Evolutionary conservation across 92 coral and sea anemone genomes (phyloP).

Genomic region (Epizoanthus rinbou): DNA sequence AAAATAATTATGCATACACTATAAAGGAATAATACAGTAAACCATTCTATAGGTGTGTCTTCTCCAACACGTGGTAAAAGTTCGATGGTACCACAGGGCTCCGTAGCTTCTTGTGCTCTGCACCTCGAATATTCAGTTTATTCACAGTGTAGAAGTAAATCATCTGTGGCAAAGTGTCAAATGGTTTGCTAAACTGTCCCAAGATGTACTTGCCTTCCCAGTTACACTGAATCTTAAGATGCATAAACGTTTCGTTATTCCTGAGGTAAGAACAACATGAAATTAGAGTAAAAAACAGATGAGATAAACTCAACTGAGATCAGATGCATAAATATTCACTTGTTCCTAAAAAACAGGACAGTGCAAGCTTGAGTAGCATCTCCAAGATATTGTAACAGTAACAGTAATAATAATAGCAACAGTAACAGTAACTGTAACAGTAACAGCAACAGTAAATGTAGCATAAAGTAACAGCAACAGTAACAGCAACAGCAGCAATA

Average conservation of each 20-base stretch:
- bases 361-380: too few relatives aligned
- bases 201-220: slow-evolving; percentile 76
- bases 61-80: slow-evolving; percentile 82
- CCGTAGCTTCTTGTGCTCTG: slow-evolving; percentile 87
- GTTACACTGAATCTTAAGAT: slow-evolving; percentile 79
- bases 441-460: too few relatives aligned
- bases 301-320: too few relatives aligned
- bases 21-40: background rate
- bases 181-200: slow-evolving; percentile 99
- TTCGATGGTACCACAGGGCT: slow-evolving; percentile 75
- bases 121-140: slow-evolving; percentile 94
- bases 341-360: background rate
- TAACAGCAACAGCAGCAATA: too few relatives aligned
- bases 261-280: slow-evolving; percentile 35
- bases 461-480: too few relatives aligned
- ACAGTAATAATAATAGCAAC: too few relatives aligned
- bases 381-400: too few relatives aligned
- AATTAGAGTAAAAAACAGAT: too few relatives aligned
- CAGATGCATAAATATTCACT: too few relatives aligned
- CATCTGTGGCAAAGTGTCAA: slow-evolving; percentile 88
- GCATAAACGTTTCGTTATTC: slow-evolving; percentile 91
- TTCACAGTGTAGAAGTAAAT: slow-evolving; percentile 83
- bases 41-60: slow-evolving; percentile 34
- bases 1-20: too few relatives aligned
- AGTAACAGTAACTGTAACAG: too few relatives aligned